Evolutionary conservation across 2,113 vertebrate species (phyloP), one percentile per base, ranked within the genome.

Genomic region (Columbina picui): DNA sequence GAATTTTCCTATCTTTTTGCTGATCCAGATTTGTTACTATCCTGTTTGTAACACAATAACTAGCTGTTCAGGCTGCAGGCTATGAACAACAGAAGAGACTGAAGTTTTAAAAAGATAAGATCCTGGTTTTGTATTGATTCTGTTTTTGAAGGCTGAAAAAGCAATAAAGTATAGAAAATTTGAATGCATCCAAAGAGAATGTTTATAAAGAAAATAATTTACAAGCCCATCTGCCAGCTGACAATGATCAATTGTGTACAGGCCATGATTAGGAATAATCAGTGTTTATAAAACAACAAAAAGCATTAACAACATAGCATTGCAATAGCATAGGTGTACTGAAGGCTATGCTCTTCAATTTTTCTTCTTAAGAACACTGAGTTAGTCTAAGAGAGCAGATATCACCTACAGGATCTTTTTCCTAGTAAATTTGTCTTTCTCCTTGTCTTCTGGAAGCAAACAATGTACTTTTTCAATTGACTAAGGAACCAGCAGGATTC

Each of bases 401-500:
- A 84, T 67, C 36, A 81, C 83, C 80, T 68, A 52, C 5, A 0
- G 88, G 73, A 77, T 92, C 32, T 55, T 77, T 89, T 83, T 71
- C 60, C 76, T 68, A 64, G 26, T 43, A 92, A 81, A 93, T 94
- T 56, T 68, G 26, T 94, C 93, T 95, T 93, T 92, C 32, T 52
- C 29, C 60, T 92, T 92, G 89, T 92, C 89, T 93, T 84, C 65
- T 56, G 78, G 69, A 78, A 82, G 47, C 71, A 86, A 47, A 71
- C 41, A 89, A 71, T 71, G 60, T 84, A 47, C 91, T 96, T 95
- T 94, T 95, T 78, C 89, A 84, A 89, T 71, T 89, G 84, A 89
- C 80, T 91, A 87, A 92, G 56, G 67, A 93, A 84, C 60, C 21
- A 95, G 81, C 12, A 94, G 61, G 47, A 77, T 93, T 93, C 77